Evolutionary conservation across 2,888 invertebrate genomes (phyloP).

Genomic region (Hydraecia micacea): DNA sequence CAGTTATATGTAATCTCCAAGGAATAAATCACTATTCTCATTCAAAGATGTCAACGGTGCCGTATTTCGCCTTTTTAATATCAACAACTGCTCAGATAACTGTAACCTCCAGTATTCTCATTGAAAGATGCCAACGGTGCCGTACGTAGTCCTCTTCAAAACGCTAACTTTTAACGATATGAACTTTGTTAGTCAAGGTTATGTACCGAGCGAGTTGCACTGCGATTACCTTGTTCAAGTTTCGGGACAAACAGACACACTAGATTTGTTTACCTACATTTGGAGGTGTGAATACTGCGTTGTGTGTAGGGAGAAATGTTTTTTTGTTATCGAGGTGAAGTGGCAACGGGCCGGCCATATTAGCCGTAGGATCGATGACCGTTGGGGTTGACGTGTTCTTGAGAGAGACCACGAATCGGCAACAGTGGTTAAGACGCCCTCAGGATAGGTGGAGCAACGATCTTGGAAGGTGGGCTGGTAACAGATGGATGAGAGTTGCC

Average conservation of each 20-base stretch:
- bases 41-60: no score
- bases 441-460: not conserved
- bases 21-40: no score
- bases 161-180: conserved; percentile 53
- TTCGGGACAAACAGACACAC: conserved; percentile 9
- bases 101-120: not conserved
- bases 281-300: not conserved
- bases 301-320: no score
- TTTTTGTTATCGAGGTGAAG: not conserved
- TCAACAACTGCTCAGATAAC: not conserved
- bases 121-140: conserved; percentile 5
- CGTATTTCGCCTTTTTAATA: no score
- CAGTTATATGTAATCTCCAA: no score
- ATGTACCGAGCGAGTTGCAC: conserved; percentile 12
- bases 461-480: not conserved
- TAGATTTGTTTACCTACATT: conserved; percentile 10
- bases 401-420: not conserved
- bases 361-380: not conserved
- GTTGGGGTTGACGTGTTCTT: not conserved
- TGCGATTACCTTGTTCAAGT: conserved; percentile 29
- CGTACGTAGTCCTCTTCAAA: conserved; percentile 3
- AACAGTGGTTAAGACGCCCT: not conserved
- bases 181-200: conserved; percentile 44
- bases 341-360: not conserved
- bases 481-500: not conserved